These are phyloP conservation scores for Manduca sexta DNA, from an alignment of 1,140 invertebrate species.

Conservation along the genomic window DNA sequence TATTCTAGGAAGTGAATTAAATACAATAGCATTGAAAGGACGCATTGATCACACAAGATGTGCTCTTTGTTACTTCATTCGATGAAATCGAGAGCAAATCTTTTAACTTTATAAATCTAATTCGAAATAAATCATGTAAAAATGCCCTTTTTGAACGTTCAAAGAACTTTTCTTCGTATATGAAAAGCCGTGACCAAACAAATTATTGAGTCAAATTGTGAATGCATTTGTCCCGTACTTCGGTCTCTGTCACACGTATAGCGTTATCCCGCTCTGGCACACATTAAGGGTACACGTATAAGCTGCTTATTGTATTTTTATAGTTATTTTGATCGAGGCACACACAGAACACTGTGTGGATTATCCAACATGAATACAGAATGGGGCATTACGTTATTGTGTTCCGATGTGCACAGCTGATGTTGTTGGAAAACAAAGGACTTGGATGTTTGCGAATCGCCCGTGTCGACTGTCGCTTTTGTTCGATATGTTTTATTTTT, in stretches of 20 bases:
- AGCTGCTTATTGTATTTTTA: conserved; percentile 70
- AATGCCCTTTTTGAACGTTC: background rate
- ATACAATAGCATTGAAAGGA: no score
- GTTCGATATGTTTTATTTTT: conserved; percentile 31
- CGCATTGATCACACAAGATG: no score
- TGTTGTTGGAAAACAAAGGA: conserved; percentile 39
- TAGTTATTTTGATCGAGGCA: conserved; percentile 68
- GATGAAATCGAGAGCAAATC: no score
- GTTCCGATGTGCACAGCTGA: conserved; percentile 59
- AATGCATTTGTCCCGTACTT: conserved; percentile 17
- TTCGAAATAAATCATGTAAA: no score
- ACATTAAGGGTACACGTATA: conserved; percentile 58
- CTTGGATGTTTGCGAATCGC: conserved; percentile 47
- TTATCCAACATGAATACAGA: conserved; percentile 67
- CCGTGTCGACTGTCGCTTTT: conserved; percentile 30
- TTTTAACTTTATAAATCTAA: no score
- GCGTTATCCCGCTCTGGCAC: conserved; percentile 24
- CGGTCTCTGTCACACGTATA: conserved; percentile 7
- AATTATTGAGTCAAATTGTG: conserved; percentile 40
- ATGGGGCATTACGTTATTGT: conserved; percentile 52
- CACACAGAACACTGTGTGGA: conserved; percentile 62
- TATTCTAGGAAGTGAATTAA: no score
- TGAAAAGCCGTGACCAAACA: conserved; percentile 35
- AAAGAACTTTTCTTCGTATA: conserved; percentile 19
- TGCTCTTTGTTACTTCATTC: no score